Conservation (phyloP, 2,113 vertebrate species). For the Apodemus speciosus region DNA sequence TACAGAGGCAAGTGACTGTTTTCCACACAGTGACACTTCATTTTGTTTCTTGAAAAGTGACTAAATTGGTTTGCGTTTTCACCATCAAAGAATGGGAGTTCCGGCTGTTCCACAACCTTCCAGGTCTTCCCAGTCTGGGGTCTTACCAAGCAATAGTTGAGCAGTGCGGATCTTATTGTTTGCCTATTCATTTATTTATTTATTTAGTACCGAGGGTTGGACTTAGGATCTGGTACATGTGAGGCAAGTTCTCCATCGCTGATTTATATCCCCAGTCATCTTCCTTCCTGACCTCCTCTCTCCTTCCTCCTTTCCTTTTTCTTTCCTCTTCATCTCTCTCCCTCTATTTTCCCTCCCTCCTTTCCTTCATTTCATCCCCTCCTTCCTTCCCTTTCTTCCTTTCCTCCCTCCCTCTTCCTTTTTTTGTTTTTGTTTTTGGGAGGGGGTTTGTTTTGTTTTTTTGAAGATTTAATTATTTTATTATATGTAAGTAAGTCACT, state of each 20-base stretch:
- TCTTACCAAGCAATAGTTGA: not conserved
- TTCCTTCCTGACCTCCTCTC: too few relatives aligned
- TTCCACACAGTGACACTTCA: not conserved
- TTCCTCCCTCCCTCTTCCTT: not conserved
- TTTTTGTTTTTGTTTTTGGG: not conserved
- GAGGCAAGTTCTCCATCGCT: not conserved
- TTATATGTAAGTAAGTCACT: too few relatives aligned
- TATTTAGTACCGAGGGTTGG: not conserved
- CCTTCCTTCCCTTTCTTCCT: too few relatives aligned
- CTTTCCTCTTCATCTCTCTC: not conserved
- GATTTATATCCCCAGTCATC: not conserved
- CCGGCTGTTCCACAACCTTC: not conserved
- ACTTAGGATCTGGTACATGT: not conserved
- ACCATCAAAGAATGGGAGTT: not conserved
- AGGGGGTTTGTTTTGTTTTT: too few relatives aligned
- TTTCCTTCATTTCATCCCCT: not conserved
- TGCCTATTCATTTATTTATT: not conserved
- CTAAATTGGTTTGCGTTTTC: not conserved
- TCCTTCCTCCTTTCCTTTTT: not conserved
- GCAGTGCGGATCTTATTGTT: not conserved
- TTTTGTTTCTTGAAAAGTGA: constrained; percentile 1
- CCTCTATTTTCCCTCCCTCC: too few relatives aligned
- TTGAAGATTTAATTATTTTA: too few relatives aligned
- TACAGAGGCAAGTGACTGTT: not conserved
- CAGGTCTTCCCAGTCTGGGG: not conserved